Percentiles rank a stretch among this genome's conserved stretches.
Evolutionary conservation across 2,888 invertebrate species (phyloP).

Genomic region (Alloscopus bannaensis): DNA sequence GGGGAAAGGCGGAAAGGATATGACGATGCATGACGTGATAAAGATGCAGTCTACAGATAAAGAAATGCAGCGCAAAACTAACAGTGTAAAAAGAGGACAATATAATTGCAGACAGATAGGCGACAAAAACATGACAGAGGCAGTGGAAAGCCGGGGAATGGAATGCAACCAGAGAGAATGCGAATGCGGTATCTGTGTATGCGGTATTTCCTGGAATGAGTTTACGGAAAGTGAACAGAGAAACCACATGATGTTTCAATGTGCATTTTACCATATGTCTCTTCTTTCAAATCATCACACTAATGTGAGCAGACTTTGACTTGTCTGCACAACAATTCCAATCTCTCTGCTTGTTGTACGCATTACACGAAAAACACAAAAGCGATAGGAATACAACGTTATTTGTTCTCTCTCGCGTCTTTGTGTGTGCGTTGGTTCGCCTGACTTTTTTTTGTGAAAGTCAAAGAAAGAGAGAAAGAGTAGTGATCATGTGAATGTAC

Average conservation of each 20-base stretch:
- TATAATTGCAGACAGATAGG: conserved; percentile 3
- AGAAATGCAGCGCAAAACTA: conserved; percentile 20
- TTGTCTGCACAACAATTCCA: conserved; percentile 8
- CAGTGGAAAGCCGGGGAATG: no score
- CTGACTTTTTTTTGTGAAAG: no score
- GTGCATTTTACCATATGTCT: conserved; percentile 1
- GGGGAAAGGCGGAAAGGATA: background rate
- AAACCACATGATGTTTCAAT: conserved; percentile 14
- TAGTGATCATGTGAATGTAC: conserved; percentile 19
- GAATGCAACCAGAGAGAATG: no score
- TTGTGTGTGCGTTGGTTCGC: no score
- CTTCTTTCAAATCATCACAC: background rate
- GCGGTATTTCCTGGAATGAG: background rate
- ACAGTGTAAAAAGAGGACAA: background rate
- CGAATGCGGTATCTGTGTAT: no score
- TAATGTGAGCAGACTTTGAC: background rate
- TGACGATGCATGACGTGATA: no score
- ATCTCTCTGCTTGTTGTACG: background rate
- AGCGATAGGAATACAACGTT: no score
- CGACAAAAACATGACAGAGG: no score
- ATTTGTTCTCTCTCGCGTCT: no score
- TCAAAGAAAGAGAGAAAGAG: background rate
- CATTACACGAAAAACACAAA: no score
- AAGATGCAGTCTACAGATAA: conserved; percentile 8
- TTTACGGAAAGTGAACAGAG: background rate